Conservation (phyloP, 2,888 invertebrate species). For the Ptychoptera contaminata region DNA sequence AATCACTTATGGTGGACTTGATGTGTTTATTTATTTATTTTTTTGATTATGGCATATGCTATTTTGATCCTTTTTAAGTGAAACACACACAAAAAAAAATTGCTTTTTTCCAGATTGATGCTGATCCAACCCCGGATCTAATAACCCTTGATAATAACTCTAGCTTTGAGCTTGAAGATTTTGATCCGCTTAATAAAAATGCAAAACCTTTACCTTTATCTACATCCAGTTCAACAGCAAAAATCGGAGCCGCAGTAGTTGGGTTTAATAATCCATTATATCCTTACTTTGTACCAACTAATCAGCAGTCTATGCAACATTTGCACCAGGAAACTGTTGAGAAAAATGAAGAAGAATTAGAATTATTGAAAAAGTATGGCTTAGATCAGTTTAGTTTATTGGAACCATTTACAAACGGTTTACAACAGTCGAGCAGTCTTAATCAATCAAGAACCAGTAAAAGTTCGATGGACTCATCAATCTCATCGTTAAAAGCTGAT, state of each 20-base stretch:
- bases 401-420: slow-evolving; percentile 13
- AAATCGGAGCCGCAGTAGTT: slow-evolving; percentile 7
- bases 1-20: too few relatives aligned
- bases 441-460: too few relatives aligned
- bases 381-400: slow-evolving; percentile 25
- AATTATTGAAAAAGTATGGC: slow-evolving; percentile 28
- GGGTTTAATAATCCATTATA: slow-evolving; percentile 32
- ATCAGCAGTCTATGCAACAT: too few relatives aligned
- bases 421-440: not conserved
- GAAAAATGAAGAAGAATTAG: slow-evolving; percentile 26
- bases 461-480: too few relatives aligned
- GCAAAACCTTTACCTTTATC: slow-evolving; percentile 28
- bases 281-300: slow-evolving; percentile 33
- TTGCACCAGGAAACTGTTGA: slow-evolving; percentile 9
- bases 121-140: slow-evolving; percentile 38
- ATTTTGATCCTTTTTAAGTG: too few relatives aligned
- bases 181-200: slow-evolving; percentile 42
- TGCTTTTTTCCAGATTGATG: slow-evolving; percentile 16
- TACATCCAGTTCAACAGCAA: slow-evolving; percentile 5
- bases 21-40: too few relatives aligned
- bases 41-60: too few relatives aligned
- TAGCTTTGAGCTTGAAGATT: slow-evolving; percentile 45
- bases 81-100: too few relatives aligned
- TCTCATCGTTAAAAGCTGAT: too few relatives aligned
- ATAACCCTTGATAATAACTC: slow-evolving; percentile 51